Percentiles rank a stretch among this genome's conserved stretches.
phyloP scores from a whole-genome alignment of 2,113 vertebrate species.

The Halichoerus grypus region DNA sequence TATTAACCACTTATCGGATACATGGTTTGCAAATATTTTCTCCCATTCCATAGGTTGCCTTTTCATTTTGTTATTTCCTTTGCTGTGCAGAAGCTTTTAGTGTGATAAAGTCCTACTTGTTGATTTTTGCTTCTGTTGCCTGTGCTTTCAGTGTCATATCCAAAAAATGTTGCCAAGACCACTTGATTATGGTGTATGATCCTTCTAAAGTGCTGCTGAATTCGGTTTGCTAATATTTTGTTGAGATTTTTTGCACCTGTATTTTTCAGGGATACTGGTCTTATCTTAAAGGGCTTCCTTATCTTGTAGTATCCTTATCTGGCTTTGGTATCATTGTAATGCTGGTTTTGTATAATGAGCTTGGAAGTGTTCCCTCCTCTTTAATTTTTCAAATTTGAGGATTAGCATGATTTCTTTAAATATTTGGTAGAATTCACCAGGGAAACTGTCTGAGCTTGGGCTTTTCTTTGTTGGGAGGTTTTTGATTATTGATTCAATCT shows the following conservation, averaged over 20 bases:
- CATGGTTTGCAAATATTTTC: background rate
- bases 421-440: background rate
- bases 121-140: background rate
- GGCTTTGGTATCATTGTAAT: background rate
- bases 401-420: background rate
- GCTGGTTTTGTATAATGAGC: background rate
- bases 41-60: background rate
- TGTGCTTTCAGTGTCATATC: background rate
- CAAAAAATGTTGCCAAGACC: background rate
- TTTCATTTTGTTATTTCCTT: background rate
- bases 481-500: background rate
- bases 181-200: background rate
- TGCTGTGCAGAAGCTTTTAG: background rate
- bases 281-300: background rate
- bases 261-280: background rate
- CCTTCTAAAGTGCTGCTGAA: background rate
- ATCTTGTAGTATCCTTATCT: background rate
- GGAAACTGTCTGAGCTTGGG: background rate
- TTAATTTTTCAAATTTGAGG: background rate
- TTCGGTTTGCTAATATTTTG: background rate
- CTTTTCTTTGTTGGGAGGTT: background rate
- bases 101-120: background rate
- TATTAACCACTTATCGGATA: background rate
- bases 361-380: background rate
- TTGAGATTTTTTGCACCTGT: background rate